These are phyloP conservation scores for Hydrophis major DNA, from an alignment of 2,797 vertebrate species.

Conservation along the genomic window DNA sequence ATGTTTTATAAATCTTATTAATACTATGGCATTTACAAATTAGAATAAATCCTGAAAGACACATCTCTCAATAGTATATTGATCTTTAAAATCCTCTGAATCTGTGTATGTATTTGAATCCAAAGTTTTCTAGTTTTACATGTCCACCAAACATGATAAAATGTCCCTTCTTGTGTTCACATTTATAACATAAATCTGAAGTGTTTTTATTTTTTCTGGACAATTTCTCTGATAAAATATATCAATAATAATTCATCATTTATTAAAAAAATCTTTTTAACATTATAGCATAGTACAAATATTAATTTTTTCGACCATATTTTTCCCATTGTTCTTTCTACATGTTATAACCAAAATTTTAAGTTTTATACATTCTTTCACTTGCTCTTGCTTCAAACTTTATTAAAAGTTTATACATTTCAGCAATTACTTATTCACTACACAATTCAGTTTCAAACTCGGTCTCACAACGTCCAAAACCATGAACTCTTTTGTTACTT, in stretches of 20 bases:
- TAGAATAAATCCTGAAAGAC: background rate
- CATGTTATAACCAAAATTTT: background rate
- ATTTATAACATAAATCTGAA: background rate
- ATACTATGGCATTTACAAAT: background rate
- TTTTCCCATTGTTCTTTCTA: background rate
- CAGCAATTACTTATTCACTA: background rate
- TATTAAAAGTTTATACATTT: background rate
- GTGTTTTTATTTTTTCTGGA: background rate
- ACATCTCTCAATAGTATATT: background rate
- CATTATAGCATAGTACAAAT: background rate
- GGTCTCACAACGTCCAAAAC: background rate
- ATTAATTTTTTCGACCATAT: background rate
- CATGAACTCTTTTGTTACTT: background rate
- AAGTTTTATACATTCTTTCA: background rate
- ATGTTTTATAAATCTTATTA: background rate
- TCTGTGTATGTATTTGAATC: background rate
- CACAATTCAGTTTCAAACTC: background rate
- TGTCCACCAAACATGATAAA: background rate
- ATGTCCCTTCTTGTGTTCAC: background rate
- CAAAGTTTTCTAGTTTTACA: background rate
- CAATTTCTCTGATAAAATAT: background rate
- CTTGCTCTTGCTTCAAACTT: background rate
- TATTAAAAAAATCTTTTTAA: background rate
- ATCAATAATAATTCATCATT: background rate
- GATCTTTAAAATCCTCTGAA: background rate